A percentile compares a stretch with the other conserved stretches of the same genome.
These are phyloP conservation scores for Cardiocondyla obscurior DNA, from an alignment of 1,140 invertebrate genomes.

Conservation along the genomic window DNA sequence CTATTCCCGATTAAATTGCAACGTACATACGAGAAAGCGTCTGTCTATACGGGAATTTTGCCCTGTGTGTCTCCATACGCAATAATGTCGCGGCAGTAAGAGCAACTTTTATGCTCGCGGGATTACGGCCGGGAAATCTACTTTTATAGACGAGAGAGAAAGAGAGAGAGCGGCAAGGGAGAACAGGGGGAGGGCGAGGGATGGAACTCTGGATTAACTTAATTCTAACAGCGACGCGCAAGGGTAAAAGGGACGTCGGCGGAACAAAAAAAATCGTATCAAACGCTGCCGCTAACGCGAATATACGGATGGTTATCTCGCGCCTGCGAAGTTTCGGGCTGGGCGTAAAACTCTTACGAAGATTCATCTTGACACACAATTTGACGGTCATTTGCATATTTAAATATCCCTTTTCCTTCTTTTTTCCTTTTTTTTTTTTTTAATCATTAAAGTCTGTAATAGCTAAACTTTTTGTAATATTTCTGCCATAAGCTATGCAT, in stretches of 20 bases:
- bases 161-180: not conserved
- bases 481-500: not conserved
- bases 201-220: slow-evolving; percentile 45
- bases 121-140: slow-evolving; percentile 50
- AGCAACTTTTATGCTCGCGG: slow-evolving; percentile 52
- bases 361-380: not conserved
- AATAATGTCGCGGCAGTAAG: slow-evolving; percentile 53
- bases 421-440: too few relatives aligned
- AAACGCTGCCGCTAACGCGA: slow-evolving; percentile 33
- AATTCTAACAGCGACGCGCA: slow-evolving; percentile 49
- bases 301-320: slow-evolving; percentile 39
- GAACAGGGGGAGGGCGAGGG: not conserved
- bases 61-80: slow-evolving; percentile 26
- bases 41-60: slow-evolving; percentile 20
- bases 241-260: slow-evolving; percentile 36
- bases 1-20: slow-evolving; percentile 41
- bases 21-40: not conserved
- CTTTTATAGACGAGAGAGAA: slow-evolving; percentile 39
- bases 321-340: not conserved
- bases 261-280: slow-evolving; percentile 26
- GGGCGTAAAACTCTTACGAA: not conserved
- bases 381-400: not conserved
- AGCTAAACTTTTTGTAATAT: not conserved
- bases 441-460: not conserved
- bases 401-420: too few relatives aligned